Evolutionary conservation across 1,140 invertebrate species (phyloP), one percentile per base, ranked within the genome.

Genomic region (Drosophila asahinai): DNA sequence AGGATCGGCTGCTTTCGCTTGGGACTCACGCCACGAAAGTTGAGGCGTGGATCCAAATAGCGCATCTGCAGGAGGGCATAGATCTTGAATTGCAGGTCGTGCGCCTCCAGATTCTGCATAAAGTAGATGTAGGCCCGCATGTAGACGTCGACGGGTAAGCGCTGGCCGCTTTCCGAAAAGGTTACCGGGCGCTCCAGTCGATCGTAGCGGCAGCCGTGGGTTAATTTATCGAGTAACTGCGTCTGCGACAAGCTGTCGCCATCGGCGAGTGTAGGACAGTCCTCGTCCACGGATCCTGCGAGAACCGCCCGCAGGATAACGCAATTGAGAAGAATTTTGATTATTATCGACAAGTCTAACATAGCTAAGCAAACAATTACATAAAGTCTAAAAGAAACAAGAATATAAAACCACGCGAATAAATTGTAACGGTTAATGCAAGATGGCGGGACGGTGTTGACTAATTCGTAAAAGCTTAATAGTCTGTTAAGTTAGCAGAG

Each of bases 31-130:
- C 95, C 93, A 1, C 94, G 91, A 74, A 96, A 97, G 8, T 94
- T 94, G 0, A 97, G 91, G 7, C 97, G 93, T 0, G 93, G 93
- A 89, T 97, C 97, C 15, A 94, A 93, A 93, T 97, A 97, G 27
- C 96, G 94, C 64, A 97, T 95, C 93, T 97, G 96, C 1, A 97
- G 93, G 71, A 97, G 94, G 77, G 97, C 95, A 78, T 97, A 96
- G 1, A 97, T 95, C 91, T 97, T 96, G 83, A 97, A 97, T 93
- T 97, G 96, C 95, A 97, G 93, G 92, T 96, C 96, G 90, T 97
- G 96, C 0, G 95, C 96, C 92, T 96, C 96, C 38, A 96, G 95
- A 2, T 96, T 96, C 81, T 96, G 96, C 77, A 97, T 95, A 62
- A 96, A 96, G 82, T 96, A 96, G 45, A 97, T 95, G 59, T 96